A percentile compares a stretch with the other conserved stretches of the same genome.
Evolutionary conservation across 2,888 invertebrate genomes (phyloP).

Genomic region (Corythucha ciliata): DNA sequence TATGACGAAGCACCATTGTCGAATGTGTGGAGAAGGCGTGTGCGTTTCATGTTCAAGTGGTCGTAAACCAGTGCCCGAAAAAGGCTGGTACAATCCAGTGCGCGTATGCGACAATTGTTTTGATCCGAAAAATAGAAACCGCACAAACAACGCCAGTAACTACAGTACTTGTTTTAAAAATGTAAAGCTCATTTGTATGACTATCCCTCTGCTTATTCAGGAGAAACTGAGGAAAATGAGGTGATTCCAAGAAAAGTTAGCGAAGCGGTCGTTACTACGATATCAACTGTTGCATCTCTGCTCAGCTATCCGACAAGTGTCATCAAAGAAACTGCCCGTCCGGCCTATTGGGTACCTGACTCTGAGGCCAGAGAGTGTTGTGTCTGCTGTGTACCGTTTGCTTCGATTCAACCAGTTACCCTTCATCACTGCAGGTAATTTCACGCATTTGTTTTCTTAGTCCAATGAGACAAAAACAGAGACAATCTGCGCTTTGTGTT

Average conservation of each 20-base stretch:
- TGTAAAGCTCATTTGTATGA: not conserved
- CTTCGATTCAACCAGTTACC: constrained; percentile 35
- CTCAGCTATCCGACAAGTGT: constrained; percentile 66
- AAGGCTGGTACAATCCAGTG: constrained; percentile 61
- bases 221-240: constrained; percentile 38
- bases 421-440: constrained; percentile 47
- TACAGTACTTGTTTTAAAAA: not conserved
- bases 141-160: not conserved
- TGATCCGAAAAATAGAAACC: constrained; percentile 4
- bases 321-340: constrained; percentile 65
- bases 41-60: constrained; percentile 63
- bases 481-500: too few relatives aligned
- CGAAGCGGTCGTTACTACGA: constrained; percentile 61
- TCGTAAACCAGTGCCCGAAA: constrained; percentile 56
- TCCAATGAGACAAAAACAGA: too few relatives aligned
- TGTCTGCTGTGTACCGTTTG: constrained; percentile 54
- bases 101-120: constrained; percentile 64
- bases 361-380: constrained; percentile 55
- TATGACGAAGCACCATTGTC: constrained; percentile 62
- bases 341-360: constrained; percentile 73
- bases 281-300: constrained; percentile 60
- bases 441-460: too few relatives aligned
- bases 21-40: constrained; percentile 70
- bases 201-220: not conserved
- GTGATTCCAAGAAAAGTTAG: constrained; percentile 54